Base-by-base conservation (phyloP, 2,113 vertebrate species). In the Synchiropus splendidus region DNA sequence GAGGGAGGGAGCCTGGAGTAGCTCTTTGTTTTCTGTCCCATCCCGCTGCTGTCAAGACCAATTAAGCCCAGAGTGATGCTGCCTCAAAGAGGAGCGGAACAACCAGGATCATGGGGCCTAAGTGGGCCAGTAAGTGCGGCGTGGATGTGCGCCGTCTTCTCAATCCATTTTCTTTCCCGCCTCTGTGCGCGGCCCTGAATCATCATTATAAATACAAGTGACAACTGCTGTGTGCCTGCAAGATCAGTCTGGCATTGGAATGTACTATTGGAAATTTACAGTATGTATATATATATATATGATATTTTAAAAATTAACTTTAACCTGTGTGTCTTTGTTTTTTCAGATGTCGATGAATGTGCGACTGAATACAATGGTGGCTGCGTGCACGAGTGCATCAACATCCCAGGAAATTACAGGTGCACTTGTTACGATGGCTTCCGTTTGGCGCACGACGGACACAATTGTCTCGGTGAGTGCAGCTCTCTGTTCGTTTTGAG, bases 341-440 rank as follows among this genome's bases (percentile, higher is more conserved):
- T 45, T 45, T 1, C 83, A 98, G 94, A 98, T 1, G 90, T 98
- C 1, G 94, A 98, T 0, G 94, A 98, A 66, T 98, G 94, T 0
- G 90, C 88, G 6, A 88, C 87, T 5, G 92, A 97, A 0, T 92
- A 96, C 76, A 97, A 90, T 0, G 93, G 93, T 0, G 93, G 94
- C 49, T 98, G 94, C 1, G 94, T 97, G 50, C 94, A 98, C 0
- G 94, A 97, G 61, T 98, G 94, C 33, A 92, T 95, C 72, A 98
- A 98, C 82, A 98, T 97, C 67, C 92, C 93, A 0, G 94, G 94
- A 38, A 98, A 97, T 74, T 98, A 97, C 78, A 88, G 93, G 50
- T 98, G 94, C 54, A 98, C 90, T 45, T 98, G 94, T 77, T 97
- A 96, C 2, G 93, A 98, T 0, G 94, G 94, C 49, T 98, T 97